Base-by-base conservation (phyloP, 2,888 invertebrate species). In the Siphonodentalium dalli region DNA sequence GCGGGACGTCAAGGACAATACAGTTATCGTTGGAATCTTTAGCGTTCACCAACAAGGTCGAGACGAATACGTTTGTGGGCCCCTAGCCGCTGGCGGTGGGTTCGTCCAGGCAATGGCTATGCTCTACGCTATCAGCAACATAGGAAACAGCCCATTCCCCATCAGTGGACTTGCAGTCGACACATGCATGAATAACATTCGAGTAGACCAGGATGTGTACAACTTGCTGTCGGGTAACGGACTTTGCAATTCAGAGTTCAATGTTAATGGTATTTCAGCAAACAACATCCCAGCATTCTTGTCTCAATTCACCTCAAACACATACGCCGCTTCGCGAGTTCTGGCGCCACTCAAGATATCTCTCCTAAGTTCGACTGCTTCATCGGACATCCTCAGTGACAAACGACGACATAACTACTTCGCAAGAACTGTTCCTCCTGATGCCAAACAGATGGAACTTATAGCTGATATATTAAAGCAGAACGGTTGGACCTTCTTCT, bases 261-360 rank as follows among this genome's bases (percentile, higher is more conserved):
- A 56, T 13, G 48, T 55, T n/a, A 38, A 44, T n/a, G 51, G 49
- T 48, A 57, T 72, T 1, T 51, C 63, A 35, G 58, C 57, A 6
- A 37, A 35, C 5, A 64, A 68, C 15, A 63, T 81, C 9, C 70
- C 78, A 3, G 77, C 77, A 6, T 72, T 79, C 7, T 40, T 81
- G 9, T 74, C 75, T 3, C 61, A 71, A 8, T 74, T 75, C 8
- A 63, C 70, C 0, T 41, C 50, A 11, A 68, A 64, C 34, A 68
- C 72, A 3, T 65, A 74, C 27, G 74, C 73, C 6, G 75, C 77
- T 0, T 71, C 79, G 3, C 68, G 84, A 49, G 80, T 86, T 57
- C 76, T 86, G 29, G 75, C 84, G 20, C 77, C 85, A 6, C 84
- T 85, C 65, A 75, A 82, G 47, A 81, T 86, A 24, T 85, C 86